These are phyloP conservation scores for Antennarius striatus DNA, from an alignment of 2,113 vertebrate species.

Conservation along the genomic window DNA sequence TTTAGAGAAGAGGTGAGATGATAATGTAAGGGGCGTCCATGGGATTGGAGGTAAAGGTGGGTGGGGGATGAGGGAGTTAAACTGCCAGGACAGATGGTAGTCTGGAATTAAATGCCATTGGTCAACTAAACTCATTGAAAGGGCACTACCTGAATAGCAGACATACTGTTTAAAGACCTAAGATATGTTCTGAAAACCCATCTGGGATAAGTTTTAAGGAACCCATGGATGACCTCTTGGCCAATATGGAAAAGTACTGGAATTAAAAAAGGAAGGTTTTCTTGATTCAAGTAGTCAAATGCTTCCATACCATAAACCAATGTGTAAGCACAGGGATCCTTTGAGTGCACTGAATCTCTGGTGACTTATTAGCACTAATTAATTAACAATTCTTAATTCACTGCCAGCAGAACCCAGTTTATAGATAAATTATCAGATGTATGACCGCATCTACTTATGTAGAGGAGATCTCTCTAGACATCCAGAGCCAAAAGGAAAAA, in stretches of 20 bases:
- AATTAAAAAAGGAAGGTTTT: no score
- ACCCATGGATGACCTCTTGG: neutral
- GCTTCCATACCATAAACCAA: no score
- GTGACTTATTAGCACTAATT: neutral
- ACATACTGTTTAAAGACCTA: neutral
- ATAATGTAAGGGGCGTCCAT: slow-evolving; percentile 7
- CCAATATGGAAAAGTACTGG: neutral
- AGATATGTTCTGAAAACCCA: slow-evolving; percentile 18
- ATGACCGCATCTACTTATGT: neutral
- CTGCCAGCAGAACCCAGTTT: neutral
- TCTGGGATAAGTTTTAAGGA: neutral
- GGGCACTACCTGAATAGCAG: slow-evolving; percentile 45
- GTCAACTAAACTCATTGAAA: slow-evolving; percentile 60
- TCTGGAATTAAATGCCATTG: slow-evolving; percentile 50
- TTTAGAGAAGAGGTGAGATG: neutral
- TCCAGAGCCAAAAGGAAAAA: slow-evolving; percentile 24
- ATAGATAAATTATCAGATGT: neutral
- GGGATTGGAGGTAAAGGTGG: slow-evolving; percentile 29
- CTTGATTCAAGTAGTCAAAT: no score
- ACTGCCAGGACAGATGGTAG: slow-evolving; percentile 57
- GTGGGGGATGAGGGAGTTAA: slow-evolving; percentile 11
- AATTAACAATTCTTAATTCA: no score
- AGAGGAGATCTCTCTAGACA: slow-evolving; percentile 5
- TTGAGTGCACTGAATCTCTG: neutral
- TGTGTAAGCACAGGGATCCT: no score